Evolutionary conservation across 2,113 vertebrate genomes (phyloP), one percentile per base, ranked within the genome.

Genomic region (Caranx melampygus): DNA sequence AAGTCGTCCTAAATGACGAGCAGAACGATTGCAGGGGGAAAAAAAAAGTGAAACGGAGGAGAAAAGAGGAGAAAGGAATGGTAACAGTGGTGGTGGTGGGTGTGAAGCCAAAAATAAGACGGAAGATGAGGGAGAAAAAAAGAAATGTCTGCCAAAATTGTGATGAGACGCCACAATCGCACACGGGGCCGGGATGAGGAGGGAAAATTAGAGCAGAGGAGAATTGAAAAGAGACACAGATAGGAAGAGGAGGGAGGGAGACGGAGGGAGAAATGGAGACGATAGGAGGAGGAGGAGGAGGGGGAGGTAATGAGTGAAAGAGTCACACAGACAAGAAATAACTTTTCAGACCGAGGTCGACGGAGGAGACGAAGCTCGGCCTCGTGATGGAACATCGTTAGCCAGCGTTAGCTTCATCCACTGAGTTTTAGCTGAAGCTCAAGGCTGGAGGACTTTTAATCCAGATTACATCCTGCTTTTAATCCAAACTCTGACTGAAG

Each of bases 91-190:
- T 52, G 58, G 13, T 45, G 80, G 75, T 51, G 70, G 35, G 66
- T 80, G 57, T 13, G 69, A 88, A 68, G 82, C 82, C 87, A 84
- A 89, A 91, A 91, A 88, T 88, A 92, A 88, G 87, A 88, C 85
- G 74, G 88, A 87, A 90, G 88, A 92, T 91, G 90, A 90, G 86
- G 54, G 83, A 79, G 78, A 87, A 90, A 87, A 90, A 89, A 90
- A 90, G 85, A 88, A 89, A 88, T 70, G 78, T 81, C 83, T 83
- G 80, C 78, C 75, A 80, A 91, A 91, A 92, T 89, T 88, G 87
- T 83, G 89, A 92, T 87, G 92, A 93, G 88, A 90, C 35, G 60
- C 85, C 35, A 78, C 87, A 88, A 87, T 89, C 60, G 33, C 75
- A 81, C 59, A 37, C 26, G 26, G 26, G 55, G 62, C 79, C 66